Conservation (phyloP, 2,113 vertebrate species). For the Phrynosoma platyrhinos region DNA sequence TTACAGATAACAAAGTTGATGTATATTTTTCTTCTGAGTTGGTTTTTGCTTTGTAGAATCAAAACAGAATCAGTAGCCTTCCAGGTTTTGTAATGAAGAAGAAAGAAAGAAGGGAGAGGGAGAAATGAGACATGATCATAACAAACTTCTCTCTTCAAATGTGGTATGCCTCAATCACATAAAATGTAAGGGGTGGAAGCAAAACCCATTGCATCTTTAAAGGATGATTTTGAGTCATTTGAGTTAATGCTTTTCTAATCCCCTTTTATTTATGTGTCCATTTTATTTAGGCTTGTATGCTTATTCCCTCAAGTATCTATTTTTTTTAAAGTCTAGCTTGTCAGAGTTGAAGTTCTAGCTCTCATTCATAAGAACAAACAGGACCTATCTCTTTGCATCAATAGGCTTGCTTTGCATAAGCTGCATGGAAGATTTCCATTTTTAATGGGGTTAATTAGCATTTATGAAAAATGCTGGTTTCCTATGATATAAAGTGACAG, state of each 20-base stretch:
- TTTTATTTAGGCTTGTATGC: background rate
- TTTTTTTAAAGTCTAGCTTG: conserved; percentile 43
- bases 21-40: background rate
- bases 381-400: conserved; percentile 68
- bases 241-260: conserved; percentile 13
- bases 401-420: conserved; percentile 67
- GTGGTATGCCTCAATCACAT: background rate
- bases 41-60: background rate
- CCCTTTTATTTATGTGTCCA: conserved; percentile 23
- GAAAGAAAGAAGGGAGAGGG: background rate
- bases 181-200: background rate
- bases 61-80: background rate
- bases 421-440: conserved; percentile 69
- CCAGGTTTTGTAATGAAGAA: background rate
- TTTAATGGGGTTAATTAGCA: conserved; percentile 76
- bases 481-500: conserved; percentile 72
- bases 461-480: conserved; percentile 71
- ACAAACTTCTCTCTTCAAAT: background rate
- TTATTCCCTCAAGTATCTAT: conserved; percentile 30
- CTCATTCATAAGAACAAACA: conserved; percentile 62
- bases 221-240: background rate
- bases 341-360: conserved; percentile 25
- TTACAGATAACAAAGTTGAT: background rate
- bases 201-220: background rate
- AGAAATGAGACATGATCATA: background rate